Evolutionary conservation across 92 coral and sea anemone species (phyloP), one percentile per base, ranked within the genome.

Genomic region (Muricea muricata): DNA sequence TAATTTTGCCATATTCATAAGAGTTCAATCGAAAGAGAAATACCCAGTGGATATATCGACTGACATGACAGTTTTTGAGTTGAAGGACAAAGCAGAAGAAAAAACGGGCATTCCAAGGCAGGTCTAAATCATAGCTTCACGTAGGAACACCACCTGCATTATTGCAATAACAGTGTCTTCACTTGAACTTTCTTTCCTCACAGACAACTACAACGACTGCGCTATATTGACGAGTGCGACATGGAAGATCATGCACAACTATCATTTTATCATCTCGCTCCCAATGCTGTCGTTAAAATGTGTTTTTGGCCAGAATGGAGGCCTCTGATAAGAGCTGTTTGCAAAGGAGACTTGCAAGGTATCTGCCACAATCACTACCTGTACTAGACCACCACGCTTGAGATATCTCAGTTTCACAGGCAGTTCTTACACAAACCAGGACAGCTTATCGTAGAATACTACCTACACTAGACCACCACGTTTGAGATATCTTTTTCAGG

Each of bases 241-340:
- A 75, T 97, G 89, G 94, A 90, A 23, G 92, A 97, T 65, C 79
- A 78, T 14, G 87, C 89, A 20, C 68, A 55, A 17, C 54, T 97
- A 0, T 83, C 93, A 10, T 92, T 79, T 86, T 92, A 90, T 41
- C 95, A 97, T 71, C 86, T 97, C 25, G 94, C 93, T 21, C 92
- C 99, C 0, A 92, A 89, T 12, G 91, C 97, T 30, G 90, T 85
- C 35, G 6, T 97, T 24, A 84, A 74, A 75, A 77, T 97, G 69
- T 73, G 88, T 24, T 82, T 94, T 4, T 97, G 99, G 99, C 92
- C 94, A 0, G 93, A 97, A 82, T 94, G 98, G 98, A 70, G 78
- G 25, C 29, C 78, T 2, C 83, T 94, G 26, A 33, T 94, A 21
- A 77, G 66, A 46, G 97, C 99, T 6, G 94, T 97, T 0, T 90